Base-by-base conservation (phyloP, 2,797 vertebrate species). In the Acrossocheilus fasciatus region DNA sequence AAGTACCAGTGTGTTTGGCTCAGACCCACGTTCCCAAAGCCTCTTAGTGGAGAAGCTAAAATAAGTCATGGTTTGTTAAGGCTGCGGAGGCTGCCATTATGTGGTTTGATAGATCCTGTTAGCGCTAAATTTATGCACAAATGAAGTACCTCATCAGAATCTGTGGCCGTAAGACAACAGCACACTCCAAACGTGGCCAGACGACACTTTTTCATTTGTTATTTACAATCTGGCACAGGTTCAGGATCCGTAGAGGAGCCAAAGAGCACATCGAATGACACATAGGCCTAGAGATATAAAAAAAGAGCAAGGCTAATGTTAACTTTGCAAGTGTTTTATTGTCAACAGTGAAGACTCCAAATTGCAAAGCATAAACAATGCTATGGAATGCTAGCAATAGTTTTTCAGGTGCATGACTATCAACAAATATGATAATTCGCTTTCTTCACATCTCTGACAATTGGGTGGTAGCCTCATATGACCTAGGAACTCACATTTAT, bases 31-130 rank as follows among this genome's bases (percentile, higher is more conserved):
- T 93, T 90, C 92, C 91, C 89, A 90, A 91, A 81, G 87, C 89
- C n/a, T 92, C 90, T 93, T 85, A 89, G 88, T 91, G 91, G 91
- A 39, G 66, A 81, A 87, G 87, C 93, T 95, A 94, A 95, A 96
- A 94, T 92, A 94, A 94, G 92, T 90, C 89, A 76, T 3, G 92
- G 94, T 94, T 93, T 94, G 93, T 94, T 94, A 90, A 94, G 91
- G 91, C 93, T 93, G 92, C 92, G 93, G 92, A 92, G 91, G 93
- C 91, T 94, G 92, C 94, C 90, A 92, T 94, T 93, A 92, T 89
- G 94, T 92, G 94, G 93, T 92, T 93, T 91, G 86, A 91, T 90
- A 85, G 90, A 92, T 93, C 88, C 89, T 89, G 86, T 91, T 87
- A 93, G 91, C 86, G 89, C 92, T 92, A 95, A 94, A 95, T 94